phyloP scores from a whole-genome alignment of 2,888 invertebrate species.

The Idaea aversata region DNA sequence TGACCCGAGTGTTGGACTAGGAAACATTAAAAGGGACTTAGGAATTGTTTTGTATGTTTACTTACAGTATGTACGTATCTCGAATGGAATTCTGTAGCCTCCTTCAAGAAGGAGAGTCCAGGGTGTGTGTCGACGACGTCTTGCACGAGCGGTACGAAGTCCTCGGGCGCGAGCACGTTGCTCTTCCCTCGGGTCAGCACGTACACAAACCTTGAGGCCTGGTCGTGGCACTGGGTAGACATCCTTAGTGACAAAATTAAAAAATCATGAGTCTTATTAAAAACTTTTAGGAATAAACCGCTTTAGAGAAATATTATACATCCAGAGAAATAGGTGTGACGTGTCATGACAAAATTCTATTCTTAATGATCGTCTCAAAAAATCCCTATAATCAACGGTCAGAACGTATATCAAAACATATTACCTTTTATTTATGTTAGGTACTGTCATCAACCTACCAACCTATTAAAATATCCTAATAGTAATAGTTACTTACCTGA shows the following conservation, averaged over 20 bases:
- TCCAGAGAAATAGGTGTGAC: too few species aligned
- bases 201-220: conserved; percentile 92
- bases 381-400: too few species aligned
- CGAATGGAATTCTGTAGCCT: conserved; percentile 99
- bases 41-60: conserved; percentile 11
- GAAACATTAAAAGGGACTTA: conserved; percentile 4
- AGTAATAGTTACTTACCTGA: too few species aligned
- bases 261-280: too few species aligned
- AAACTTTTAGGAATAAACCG: too few species aligned
- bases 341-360: too few species aligned
- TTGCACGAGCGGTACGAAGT: conserved; percentile 95
- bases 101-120: conserved; percentile 97
- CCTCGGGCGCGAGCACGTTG: conserved; percentile 88
- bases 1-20: conserved; percentile 6
- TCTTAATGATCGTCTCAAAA: too few species aligned
- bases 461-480: too few species aligned
- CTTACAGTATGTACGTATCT: conserved; percentile 97
- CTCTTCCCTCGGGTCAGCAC: conserved; percentile 88
- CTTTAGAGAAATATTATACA: too few species aligned
- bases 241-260: conserved; percentile 82
- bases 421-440: too few species aligned
- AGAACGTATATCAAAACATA: too few species aligned
- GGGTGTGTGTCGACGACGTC: conserved; percentile 99
- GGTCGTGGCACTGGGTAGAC: conserved; percentile 90
- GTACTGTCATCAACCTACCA: too few species aligned